Base-by-base conservation (phyloP, 2,888 invertebrate genomes). In the Coremacera marginata region DNA sequence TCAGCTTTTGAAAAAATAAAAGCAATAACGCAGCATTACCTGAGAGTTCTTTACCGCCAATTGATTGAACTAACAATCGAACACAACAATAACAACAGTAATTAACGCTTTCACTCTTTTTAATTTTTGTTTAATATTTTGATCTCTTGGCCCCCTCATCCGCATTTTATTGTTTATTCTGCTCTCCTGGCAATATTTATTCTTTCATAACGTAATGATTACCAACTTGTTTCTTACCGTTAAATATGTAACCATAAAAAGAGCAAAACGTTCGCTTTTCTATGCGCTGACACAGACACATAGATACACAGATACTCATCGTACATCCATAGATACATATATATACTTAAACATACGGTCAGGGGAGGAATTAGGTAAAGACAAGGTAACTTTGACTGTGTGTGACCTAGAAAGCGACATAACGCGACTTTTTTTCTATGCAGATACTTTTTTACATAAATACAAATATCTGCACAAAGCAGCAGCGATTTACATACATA, bases 171-270 rank as follows among this genome's bases (percentile, higher is more conserved):
- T 27, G 8, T 60, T 25, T 5, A 25, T 60, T 60, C 25, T 60
- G 25, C 60, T 60, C 27, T 60, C 11, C 60, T 60, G 60, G 25
- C 60, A 60, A 60, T 37, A 34, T 37, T 67, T 37, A 67, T 22
- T 44, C 67, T 37, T 67, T 67, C 67, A 67, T 67, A 67, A 67
- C 67, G 19, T 37, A 67, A 67, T 67, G 11, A 44, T 44, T 44
- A 67, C 44, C 22, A 67, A 37, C 67, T 67, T 37, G 67, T 67
- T 67, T 67, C 67, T 37, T 37, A 37, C 67, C 22, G 25, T 27
- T 60, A 27, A 60, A 25, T 60, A 60, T 14, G 60, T 60, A 60
- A 60, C 60, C 60, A 60, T 60, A 60, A 60, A 60, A 60, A 60
- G 60, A 22, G n/a, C 60, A 60, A 60, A 60, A 60, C 60, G 27